A percentile compares a stretch with the other conserved stretches of the same genome.
Evolutionary conservation across 2,113 vertebrate genomes (phyloP).

Genomic region (Oreocharis arfaki): DNA sequence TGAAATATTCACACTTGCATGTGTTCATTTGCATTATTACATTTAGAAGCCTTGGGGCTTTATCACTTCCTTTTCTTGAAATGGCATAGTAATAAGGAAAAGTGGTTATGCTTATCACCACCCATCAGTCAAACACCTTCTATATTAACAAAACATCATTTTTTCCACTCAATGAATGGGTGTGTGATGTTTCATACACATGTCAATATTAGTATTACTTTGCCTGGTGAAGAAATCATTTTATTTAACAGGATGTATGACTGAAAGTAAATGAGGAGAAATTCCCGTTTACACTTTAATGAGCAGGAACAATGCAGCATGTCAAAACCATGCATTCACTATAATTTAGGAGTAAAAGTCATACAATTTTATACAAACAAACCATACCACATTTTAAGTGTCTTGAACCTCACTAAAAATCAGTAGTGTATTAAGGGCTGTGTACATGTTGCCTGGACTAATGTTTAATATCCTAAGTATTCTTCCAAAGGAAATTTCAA

Average conservation of each 20-base stretch:
- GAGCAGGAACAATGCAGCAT: conserved; percentile 66
- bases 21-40: conserved; percentile 65
- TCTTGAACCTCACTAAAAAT: not conserved
- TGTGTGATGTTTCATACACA: conserved; percentile 56
- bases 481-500: conserved; percentile 27
- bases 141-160: conserved; percentile 69
- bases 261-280: conserved; percentile 58
- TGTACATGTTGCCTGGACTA: not conserved
- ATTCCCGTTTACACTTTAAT: conserved; percentile 65
- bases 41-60: conserved; percentile 71
- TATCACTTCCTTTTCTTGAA: conserved; percentile 73
- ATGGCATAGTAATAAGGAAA: conserved; percentile 71
- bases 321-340: conserved; percentile 34
- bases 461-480: not conserved
- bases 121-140: conserved; percentile 70
- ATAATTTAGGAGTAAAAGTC: conserved; percentile 34
- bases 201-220: conserved; percentile 65
- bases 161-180: conserved; percentile 59
- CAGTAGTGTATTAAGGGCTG: not conserved
- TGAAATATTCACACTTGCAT: conserved; percentile 57
- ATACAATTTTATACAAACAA: conserved; percentile 14
- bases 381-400: not conserved
- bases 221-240: conserved; percentile 58
- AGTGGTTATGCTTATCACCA: conserved; percentile 72
- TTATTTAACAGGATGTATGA: conserved; percentile 60